Conservation (phyloP, 2,113 vertebrate genomes). For the Procapra przewalskii region DNA sequence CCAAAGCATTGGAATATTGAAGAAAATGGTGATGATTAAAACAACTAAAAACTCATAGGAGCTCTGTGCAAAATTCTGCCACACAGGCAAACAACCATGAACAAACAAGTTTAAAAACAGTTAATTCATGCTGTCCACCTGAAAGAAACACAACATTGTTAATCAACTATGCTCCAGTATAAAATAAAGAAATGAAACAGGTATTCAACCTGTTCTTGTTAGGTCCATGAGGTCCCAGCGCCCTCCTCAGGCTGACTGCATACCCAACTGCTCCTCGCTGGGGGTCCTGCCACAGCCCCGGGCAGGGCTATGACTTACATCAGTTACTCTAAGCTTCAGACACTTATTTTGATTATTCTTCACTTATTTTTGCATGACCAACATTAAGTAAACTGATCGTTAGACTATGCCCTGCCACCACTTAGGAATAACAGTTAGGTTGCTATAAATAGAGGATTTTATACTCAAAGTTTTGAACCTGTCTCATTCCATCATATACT, state of each 20-base stretch:
- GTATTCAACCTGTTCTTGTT: neutral
- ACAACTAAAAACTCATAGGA: neutral
- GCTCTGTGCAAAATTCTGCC: neutral
- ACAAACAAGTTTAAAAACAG: neutral
- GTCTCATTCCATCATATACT: neutral
- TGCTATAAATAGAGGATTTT: neutral
- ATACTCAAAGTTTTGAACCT: neutral
- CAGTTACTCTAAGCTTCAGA: neutral
- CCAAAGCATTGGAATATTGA: neutral
- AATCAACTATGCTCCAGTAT: neutral
- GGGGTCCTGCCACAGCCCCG: rapidly evolving
- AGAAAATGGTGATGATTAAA: neutral
- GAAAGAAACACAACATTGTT: neutral
- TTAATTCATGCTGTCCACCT: neutral
- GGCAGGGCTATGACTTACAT: neutral
- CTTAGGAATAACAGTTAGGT: neutral
- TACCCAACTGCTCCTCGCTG: neutral
- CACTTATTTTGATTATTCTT: neutral
- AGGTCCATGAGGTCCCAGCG: neutral
- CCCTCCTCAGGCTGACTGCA: neutral
- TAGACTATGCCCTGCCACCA: neutral
- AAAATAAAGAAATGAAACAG: neutral
- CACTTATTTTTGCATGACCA: neutral
- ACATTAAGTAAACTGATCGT: neutral
- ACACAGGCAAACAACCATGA: neutral